phyloP scores from a whole-genome alignment of 2,113 vertebrate species.

The Paramisgurnus dabryanus region DNA sequence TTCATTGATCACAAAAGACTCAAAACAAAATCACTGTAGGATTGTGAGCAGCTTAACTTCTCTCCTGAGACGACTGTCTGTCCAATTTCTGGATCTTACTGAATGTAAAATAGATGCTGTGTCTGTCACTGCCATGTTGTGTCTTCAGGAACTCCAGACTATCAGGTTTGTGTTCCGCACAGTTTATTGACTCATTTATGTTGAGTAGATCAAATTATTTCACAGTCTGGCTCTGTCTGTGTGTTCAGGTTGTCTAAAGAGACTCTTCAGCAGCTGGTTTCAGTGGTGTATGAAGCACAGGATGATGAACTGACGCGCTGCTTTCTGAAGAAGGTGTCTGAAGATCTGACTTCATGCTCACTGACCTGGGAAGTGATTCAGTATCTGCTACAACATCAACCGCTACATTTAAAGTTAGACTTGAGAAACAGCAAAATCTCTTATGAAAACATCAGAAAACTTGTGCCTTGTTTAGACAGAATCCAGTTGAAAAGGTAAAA shows the following conservation, averaged over 20 bases:
- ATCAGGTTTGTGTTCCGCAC: constrained; percentile 38
- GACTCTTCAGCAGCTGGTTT: constrained; percentile 44
- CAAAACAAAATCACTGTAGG: neutral
- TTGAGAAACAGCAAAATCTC: constrained; percentile 42
- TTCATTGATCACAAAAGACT: neutral
- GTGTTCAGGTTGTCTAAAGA: constrained; percentile 37
- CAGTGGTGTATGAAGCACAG: constrained; percentile 42
- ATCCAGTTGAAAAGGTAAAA: constrained; percentile 16
- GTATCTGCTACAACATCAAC: neutral
- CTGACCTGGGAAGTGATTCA: too few species aligned
- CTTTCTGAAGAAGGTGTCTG: too few species aligned
- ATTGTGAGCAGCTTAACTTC: constrained; percentile 31
- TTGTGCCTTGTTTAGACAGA: constrained; percentile 41
- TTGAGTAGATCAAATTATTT: neutral
- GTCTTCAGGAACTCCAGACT: constrained; percentile 20
- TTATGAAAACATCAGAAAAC: constrained; percentile 23
- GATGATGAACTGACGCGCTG: constrained; percentile 36
- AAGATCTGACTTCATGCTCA: too few species aligned
- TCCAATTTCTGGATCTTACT: constrained; percentile 46
- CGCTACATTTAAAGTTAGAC: constrained; percentile 24
- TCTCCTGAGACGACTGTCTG: constrained; percentile 39
- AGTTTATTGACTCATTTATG: neutral
- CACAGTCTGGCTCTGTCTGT: neutral
- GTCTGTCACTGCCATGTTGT: constrained; percentile 25
- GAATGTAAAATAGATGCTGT: constrained; percentile 21